phyloP scores from a whole-genome alignment of 1,140 invertebrate species.

The Nasonia vitripennis region DNA sequence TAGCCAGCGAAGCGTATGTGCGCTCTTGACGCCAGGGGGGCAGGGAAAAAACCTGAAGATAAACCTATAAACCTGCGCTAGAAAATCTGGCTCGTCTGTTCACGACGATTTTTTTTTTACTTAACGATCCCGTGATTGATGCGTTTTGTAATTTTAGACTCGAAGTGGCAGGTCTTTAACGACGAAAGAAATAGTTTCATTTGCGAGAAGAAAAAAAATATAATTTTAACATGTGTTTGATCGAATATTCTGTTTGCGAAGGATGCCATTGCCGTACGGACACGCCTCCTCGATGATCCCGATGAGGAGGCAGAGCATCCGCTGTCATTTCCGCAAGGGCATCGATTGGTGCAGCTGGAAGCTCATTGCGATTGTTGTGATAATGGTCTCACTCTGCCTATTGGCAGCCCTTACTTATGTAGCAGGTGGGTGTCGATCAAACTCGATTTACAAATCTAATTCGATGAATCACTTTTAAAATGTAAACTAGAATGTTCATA shows the following conservation, averaged over 20 bases:
- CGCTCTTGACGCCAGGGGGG: background rate
- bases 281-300: constrained; percentile 73
- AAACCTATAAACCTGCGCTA: background rate
- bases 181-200: constrained; percentile 11
- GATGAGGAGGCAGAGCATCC: constrained; percentile 73
- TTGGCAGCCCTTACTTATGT: constrained; percentile 90
- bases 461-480: background rate
- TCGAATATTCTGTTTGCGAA: constrained; percentile 39
- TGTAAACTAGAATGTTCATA: background rate
- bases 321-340: constrained; percentile 92
- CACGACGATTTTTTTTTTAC: background rate
- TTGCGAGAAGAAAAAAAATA: background rate
- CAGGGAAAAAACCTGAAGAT: background rate
- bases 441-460: background rate
- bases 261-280: constrained; percentile 72
- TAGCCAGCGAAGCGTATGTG: background rate
- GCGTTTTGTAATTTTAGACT: background rate
- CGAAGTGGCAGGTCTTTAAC: background rate
- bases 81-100: constrained; percentile 18
- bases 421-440: constrained; percentile 80
- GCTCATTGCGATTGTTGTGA: constrained; percentile 90
- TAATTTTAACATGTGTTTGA: background rate
- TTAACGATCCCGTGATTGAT: background rate
- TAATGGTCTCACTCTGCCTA: constrained; percentile 87
- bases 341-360: constrained; percentile 93